Evolutionary conservation across 2,797 vertebrate species (phyloP).

Genomic region (Enoplosus armatus): DNA sequence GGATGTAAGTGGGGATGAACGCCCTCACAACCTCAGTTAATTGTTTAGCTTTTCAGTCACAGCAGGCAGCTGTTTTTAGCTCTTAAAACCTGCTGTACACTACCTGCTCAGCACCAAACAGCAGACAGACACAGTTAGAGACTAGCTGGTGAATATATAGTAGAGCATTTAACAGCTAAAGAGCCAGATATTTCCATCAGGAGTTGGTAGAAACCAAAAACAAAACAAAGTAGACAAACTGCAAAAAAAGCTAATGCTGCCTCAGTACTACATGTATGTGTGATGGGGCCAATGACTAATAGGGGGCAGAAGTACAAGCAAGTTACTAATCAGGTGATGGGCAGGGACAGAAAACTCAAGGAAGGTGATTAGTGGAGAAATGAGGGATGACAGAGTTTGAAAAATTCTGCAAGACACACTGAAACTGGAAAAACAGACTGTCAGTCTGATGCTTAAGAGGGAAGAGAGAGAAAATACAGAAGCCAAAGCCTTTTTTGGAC

Average conservation of each 20-base stretch:
- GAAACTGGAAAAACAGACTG: neutral
- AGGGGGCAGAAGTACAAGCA: slow-evolving; percentile 10
- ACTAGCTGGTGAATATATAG: too few species aligned
- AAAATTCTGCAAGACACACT: slow-evolving; percentile 11
- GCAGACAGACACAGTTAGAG: too few species aligned
- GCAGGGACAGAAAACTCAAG: slow-evolving; percentile 24
- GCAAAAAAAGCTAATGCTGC: neutral
- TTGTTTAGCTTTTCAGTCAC: too few species aligned
- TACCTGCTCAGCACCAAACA: too few species aligned
- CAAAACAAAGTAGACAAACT: neutral
- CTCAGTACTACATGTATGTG: neutral
- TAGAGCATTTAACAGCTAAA: neutral
- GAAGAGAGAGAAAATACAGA: neutral
- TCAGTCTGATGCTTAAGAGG: neutral
- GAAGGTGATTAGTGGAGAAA: slow-evolving; percentile 32
- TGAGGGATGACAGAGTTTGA: slow-evolving; percentile 9
- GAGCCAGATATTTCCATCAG: too few species aligned
- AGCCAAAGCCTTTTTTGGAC: neutral
- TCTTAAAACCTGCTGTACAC: too few species aligned
- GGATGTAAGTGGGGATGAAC: too few species aligned
- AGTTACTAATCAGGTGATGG: slow-evolving; percentile 39
- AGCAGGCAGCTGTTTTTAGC: too few species aligned
- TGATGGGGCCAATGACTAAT: slow-evolving; percentile 17
- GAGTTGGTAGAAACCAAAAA: too few species aligned
- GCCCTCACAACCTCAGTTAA: too few species aligned